Evolutionary conservation across 2,797 vertebrate species (phyloP), one percentile per base, ranked within the genome.

Genomic region (Danio albolineatus): DNA sequence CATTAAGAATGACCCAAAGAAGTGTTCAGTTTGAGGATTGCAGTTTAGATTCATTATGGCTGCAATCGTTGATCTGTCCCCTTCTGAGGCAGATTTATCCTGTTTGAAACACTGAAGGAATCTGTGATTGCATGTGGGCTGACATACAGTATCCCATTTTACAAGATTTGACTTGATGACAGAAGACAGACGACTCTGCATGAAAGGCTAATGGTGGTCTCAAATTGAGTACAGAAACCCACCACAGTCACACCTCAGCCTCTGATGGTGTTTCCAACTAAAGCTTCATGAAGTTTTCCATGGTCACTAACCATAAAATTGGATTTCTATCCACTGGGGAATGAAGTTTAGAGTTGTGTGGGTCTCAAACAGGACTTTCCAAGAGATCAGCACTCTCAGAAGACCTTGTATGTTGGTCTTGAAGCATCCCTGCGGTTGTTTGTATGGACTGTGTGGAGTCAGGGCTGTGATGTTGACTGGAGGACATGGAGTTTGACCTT

Each of bases 261-360:
- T 73, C 48, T 62, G 38, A 28, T 54, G 46, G 44, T 21, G 14
- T 54, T 46, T 86, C 86, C 91, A 13, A 92, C 93, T 80, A 91
- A 91, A 70, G 89, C 85, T 0, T 94, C 92, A 0, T 95, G 93
- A 0, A 94, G 92, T 39, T 94, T 95, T 84, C 95, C 92, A 39
- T 91, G 93, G 91, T 95, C 95, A 90, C 94, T 95, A 90, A 94
- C 88, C 90, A 91, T 90, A 82, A 90, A 91, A 90, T 95, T 93
- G 3, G 92, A 93, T 86, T 94, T 94, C 73, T 83, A 83, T 66
- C 93, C 93, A 89, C 92, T 94, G 0, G 0, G 93, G 95, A 90
- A 93, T 94, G 70, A 92, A 94, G 67, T 92, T 92, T 89, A 82
- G 91, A 92, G 65, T 92, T 82, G 13, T 92, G 93, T 43, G 92